These are phyloP conservation scores for Crotalus viridis DNA, from an alignment of 2,113 vertebrate species.

Conservation along the genomic window DNA sequence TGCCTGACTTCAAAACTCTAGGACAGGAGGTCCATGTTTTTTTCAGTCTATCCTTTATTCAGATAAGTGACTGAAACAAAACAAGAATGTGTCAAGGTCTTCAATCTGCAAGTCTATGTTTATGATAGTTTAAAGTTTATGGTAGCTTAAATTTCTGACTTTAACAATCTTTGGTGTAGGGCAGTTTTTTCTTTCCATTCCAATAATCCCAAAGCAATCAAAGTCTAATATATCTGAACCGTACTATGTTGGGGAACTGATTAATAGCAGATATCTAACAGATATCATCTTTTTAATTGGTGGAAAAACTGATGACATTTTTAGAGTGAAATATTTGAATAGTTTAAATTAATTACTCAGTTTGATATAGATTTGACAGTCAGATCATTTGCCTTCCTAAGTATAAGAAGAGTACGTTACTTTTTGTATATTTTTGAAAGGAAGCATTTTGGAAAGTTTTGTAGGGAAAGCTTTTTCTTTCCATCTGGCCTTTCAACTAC, in stretches of 20 bases:
- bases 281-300: not conserved
- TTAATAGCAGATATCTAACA: not conserved
- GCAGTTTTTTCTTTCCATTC: not conserved
- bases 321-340: conserved; percentile 12
- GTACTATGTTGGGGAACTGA: not conserved
- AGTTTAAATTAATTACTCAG: conserved; percentile 50
- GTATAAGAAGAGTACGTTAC: conserved; percentile 2
- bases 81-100: not conserved
- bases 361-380: not conserved
- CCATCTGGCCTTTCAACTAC: conserved; percentile 22
- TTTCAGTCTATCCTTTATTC: not conserved
- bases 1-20: not conserved
- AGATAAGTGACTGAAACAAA: not conserved
- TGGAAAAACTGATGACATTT: conserved; percentile 5
- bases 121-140: not conserved
- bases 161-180: not conserved
- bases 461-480: not conserved
- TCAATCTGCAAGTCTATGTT: not conserved
- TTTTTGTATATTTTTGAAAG: conserved; percentile 14
- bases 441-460: conserved; percentile 9
- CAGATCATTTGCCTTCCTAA: conserved; percentile 10
- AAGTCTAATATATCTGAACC: not conserved
- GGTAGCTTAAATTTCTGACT: not conserved
- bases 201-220: not conserved
- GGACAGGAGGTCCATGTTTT: not conserved